phyloP scores from a whole-genome alignment of 2,888 invertebrate genomes.

The Troides aeacus region DNA sequence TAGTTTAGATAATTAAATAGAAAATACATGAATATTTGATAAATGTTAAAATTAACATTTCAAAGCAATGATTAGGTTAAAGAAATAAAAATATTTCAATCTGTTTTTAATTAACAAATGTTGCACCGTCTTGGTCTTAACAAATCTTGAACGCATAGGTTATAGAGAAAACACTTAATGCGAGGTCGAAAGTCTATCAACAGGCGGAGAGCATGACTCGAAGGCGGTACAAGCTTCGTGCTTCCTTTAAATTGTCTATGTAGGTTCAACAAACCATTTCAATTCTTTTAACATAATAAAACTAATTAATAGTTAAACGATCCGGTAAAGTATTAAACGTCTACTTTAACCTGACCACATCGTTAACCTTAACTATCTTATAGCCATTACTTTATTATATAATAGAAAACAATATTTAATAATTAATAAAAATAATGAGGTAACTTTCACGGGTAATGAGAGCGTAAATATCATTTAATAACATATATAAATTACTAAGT shows the following conservation, averaged over 20 bases:
- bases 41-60: background rate
- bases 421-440: too few species aligned
- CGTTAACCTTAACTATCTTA: too few species aligned
- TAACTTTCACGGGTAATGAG: too few species aligned
- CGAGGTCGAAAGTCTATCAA: slow-evolving; percentile 71
- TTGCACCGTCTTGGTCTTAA: slow-evolving; percentile 28
- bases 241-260: slow-evolving; percentile 36
- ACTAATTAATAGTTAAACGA: too few species aligned
- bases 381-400: too few species aligned
- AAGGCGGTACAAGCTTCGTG: slow-evolving; percentile 44
- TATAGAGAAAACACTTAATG: slow-evolving; percentile 65
- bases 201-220: slow-evolving; percentile 63
- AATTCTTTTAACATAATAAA: too few species aligned
- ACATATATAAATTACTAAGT: too few species aligned
- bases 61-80: background rate
- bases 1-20: too few species aligned
- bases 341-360: too few species aligned
- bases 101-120: slow-evolving; percentile 2
- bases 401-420: too few species aligned
- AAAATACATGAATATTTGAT: background rate
- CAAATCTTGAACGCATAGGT: slow-evolving; percentile 37
- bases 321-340: too few species aligned
- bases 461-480: too few species aligned
- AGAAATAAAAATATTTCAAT: background rate
- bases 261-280: background rate